phyloP scores from a whole-genome alignment of 2,888 invertebrate species.

The Flexamia atlantica region DNA sequence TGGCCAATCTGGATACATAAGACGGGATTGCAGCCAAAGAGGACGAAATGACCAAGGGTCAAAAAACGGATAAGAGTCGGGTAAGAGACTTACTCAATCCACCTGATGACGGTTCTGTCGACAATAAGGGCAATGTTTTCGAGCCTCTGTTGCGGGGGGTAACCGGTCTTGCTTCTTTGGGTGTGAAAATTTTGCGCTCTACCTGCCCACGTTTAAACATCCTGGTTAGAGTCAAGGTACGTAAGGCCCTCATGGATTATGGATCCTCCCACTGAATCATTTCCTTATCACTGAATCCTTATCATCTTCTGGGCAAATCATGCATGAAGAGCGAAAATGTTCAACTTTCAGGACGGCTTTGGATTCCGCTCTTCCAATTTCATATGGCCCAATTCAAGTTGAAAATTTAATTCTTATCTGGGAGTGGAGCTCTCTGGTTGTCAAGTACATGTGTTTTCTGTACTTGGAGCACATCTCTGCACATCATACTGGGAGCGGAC shows the following conservation, averaged over 20 bases:
- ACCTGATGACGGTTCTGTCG: too few species aligned
- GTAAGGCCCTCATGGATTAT: conserved; percentile 14
- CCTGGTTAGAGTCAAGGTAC: not conserved
- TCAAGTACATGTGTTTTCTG: not conserved
- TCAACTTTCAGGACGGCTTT: not conserved
- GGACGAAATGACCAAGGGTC: too few species aligned
- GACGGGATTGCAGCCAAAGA: too few species aligned
- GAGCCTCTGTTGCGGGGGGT: too few species aligned
- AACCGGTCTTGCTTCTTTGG: not conserved
- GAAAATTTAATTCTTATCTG: conserved; percentile 24
- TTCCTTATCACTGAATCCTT: not conserved
- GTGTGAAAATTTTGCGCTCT: not conserved
- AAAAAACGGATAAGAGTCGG: too few species aligned
- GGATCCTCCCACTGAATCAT: not conserved
- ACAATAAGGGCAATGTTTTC: too few species aligned
- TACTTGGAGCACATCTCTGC: too few species aligned
- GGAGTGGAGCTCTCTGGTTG: conserved; percentile 18
- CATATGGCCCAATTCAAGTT: not conserved
- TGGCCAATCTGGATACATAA: too few species aligned
- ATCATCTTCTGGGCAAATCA: not conserved
- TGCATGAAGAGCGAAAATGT: not conserved
- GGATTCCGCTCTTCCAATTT: not conserved
- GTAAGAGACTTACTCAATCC: too few species aligned
- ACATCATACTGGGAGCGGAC: not conserved
- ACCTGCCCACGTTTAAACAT: conserved; percentile 14